A percentile compares a stretch with the other conserved stretches of the same genome.
Evolutionary conservation across 2,113 vertebrate species (phyloP).

Genomic region (Mesocricetus auratus): DNA sequence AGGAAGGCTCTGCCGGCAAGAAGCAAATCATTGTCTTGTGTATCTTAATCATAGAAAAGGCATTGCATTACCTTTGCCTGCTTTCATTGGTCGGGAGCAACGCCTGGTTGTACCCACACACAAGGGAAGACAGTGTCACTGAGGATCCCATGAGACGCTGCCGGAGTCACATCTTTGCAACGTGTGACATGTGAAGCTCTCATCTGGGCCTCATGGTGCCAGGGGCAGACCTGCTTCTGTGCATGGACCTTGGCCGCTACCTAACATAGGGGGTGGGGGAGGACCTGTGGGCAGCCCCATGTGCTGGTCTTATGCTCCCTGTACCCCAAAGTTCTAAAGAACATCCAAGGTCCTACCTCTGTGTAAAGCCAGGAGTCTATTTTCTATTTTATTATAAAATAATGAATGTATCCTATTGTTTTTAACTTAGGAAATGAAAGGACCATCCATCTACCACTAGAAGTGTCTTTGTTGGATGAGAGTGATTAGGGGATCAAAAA

Average conservation of each 20-base stretch:
- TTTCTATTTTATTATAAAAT: constrained; percentile 37
- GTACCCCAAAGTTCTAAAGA: not conserved
- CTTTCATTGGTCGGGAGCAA: not conserved
- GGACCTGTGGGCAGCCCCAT: not conserved
- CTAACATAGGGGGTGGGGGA: not conserved
- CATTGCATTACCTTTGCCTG: not conserved
- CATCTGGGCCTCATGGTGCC: not conserved
- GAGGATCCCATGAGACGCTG: not conserved
- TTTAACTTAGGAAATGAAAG: constrained; percentile 16
- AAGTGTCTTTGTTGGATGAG: not conserved
- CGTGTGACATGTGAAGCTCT: not conserved
- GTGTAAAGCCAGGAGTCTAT: not conserved
- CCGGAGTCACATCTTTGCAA: constrained; percentile 19
- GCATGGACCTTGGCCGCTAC: not conserved
- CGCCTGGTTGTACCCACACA: not conserved
- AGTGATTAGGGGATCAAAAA: not conserved
- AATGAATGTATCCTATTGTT: not conserved
- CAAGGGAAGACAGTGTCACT: not conserved
- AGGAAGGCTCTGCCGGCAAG: not conserved
- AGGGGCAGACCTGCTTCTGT: constrained; percentile 2
- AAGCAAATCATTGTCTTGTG: not conserved
- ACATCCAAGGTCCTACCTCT: not conserved
- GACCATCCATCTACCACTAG: not conserved
- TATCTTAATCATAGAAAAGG: not conserved
- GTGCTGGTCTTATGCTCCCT: not conserved